phyloP scores from a whole-genome alignment of 2,888 invertebrate species.

The Hoplodrina blanda region DNA sequence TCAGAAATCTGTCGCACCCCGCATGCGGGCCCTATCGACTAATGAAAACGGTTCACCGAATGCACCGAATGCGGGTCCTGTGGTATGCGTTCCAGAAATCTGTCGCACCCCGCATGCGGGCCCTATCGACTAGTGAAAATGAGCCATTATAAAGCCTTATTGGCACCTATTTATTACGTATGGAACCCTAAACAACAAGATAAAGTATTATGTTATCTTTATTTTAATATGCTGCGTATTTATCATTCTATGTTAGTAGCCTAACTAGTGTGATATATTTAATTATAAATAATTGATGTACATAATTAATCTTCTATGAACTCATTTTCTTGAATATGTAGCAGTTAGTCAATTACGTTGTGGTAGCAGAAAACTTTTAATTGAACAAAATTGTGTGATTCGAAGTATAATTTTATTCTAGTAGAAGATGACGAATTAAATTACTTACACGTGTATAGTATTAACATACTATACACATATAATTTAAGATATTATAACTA shows the following conservation, averaged over 20 bases:
- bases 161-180: neutral
- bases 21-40: too few species aligned
- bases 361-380: slow-evolving; percentile 56
- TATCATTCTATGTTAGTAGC: slow-evolving; percentile 33
- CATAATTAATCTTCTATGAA: slow-evolving; percentile 38
- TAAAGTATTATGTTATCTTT: slow-evolving; percentile 6
- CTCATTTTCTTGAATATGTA: slow-evolving; percentile 59
- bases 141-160: too few species aligned
- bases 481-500: too few species aligned
- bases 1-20: too few species aligned
- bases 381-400: slow-evolving; percentile 54
- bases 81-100: too few species aligned
- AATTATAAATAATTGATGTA: slow-evolving; percentile 42
- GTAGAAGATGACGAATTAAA: slow-evolving; percentile 14
- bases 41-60: too few species aligned
- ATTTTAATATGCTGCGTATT: slow-evolving; percentile 11
- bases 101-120: too few species aligned
- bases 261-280: slow-evolving; percentile 34
- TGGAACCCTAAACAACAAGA: slow-evolving; percentile 14
- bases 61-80: too few species aligned
- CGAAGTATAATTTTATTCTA: slow-evolving; percentile 25
- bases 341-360: slow-evolving; percentile 47
- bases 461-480: neutral
- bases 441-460: slow-evolving; percentile 37
- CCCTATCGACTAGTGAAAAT: too few species aligned